These are phyloP conservation scores for Periparus ater DNA, from an alignment of 2,797 vertebrate species.

Conservation along the genomic window DNA sequence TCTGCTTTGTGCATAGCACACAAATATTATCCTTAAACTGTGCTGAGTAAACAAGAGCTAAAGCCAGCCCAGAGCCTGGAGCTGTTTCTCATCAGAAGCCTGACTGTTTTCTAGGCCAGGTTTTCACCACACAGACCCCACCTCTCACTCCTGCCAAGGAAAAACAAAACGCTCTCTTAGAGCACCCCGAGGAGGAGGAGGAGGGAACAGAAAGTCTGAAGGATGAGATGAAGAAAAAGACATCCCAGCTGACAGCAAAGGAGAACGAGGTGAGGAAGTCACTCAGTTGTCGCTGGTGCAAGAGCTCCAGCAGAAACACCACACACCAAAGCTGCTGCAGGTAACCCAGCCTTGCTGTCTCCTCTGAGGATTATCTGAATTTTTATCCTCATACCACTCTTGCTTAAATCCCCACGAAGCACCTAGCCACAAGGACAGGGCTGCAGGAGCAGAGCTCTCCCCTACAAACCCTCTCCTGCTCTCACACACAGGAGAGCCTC, in stretches of 20 bases:
- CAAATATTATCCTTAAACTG: background rate
- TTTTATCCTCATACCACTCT: background rate
- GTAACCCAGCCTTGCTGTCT: background rate
- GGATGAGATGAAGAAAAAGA: constrained; percentile 77
- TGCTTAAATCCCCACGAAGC: background rate
- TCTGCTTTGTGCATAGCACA: background rate
- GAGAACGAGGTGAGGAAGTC: constrained; percentile 84
- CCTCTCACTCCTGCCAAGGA: constrained; percentile 29
- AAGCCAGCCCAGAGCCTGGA: background rate
- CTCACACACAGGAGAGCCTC: background rate
- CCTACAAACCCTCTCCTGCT: background rate
- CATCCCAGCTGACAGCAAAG: constrained; percentile 81
- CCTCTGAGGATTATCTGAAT: fast-evolving
- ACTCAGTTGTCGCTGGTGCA: background rate
- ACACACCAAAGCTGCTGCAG: background rate
- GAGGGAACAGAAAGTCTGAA: constrained; percentile 49
- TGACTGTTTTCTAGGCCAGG: constrained; percentile 74
- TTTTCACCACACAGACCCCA: constrained; percentile 47
- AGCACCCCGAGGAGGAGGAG: background rate
- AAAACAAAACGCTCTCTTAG: background rate
- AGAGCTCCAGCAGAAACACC: background rate
- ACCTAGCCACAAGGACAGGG: fast-evolving
- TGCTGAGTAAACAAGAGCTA: background rate
- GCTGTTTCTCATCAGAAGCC: constrained; percentile 50
- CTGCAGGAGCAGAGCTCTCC: background rate